Conservation (phyloP, 2,888 invertebrate species). For the Ypsolopha sequella region DNA sequence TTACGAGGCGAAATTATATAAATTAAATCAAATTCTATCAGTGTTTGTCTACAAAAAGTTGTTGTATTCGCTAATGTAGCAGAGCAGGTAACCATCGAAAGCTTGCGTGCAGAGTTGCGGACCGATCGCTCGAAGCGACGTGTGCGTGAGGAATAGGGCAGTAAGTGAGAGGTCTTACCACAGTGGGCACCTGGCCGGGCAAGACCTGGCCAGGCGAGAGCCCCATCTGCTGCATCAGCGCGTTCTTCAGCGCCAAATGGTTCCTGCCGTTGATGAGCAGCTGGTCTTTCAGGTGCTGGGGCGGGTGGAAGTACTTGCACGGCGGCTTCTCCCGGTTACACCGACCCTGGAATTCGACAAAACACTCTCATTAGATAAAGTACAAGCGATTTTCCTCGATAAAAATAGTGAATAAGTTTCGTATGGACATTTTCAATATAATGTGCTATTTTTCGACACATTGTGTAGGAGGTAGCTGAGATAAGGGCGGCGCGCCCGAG, state of each 20-base stretch:
- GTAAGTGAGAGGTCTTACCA: conserved; percentile 74
- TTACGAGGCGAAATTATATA: neutral
- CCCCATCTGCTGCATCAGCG: conserved; percentile 97
- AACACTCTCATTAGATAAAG: neutral
- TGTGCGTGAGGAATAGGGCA: neutral
- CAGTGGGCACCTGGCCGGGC: conserved; percentile 93
- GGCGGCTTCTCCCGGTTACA: conserved; percentile 99
- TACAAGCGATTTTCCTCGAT: neutral
- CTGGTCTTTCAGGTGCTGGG: conserved; percentile 99
- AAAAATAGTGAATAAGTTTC: neutral
- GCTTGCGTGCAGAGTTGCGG: conserved; percentile 57
- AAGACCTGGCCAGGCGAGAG: conserved; percentile 92
- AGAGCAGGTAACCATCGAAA: conserved; percentile 60
- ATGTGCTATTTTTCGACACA: conserved; percentile 16
- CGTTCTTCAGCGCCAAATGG: conserved; percentile 99
- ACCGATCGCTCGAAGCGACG: conserved; percentile 48
- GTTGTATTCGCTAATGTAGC: conserved; percentile 19
- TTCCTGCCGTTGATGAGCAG: conserved; percentile 99
- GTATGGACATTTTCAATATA: neutral
- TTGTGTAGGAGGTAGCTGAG: conserved; percentile 26
- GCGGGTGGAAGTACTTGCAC: conserved; percentile 99
- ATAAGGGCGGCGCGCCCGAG: conserved; percentile 29
- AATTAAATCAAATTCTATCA: neutral
- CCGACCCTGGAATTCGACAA: conserved; percentile 85
- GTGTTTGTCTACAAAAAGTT: neutral